Evolutionary conservation across 1,140 invertebrate species (phyloP), one percentile per base, ranked within the genome.

Genomic region (Arion vulgaris): DNA sequence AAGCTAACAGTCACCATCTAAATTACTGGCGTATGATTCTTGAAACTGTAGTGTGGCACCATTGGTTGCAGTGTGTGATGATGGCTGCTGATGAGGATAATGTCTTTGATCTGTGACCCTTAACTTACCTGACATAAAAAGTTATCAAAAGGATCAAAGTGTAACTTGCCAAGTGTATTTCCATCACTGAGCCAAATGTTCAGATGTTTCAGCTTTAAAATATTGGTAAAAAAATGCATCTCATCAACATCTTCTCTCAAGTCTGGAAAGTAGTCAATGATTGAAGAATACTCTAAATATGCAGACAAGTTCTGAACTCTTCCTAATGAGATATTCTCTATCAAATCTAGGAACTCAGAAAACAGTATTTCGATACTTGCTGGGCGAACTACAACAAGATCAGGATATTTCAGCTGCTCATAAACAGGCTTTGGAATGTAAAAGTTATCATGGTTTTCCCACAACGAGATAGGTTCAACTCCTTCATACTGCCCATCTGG

Each of bases 111-210:
- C 53, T 57, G 5, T 19, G 19, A 19, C 53, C 53, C 4, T 57
- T 4, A 41, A 81, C 41, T 51, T 85, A 91, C 90, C 90, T 91
- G 89, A 83, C 90, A 91, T 11, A 91, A 85, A 68, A 91, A 88
- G 77, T 91, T 91, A 81, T 91, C 91, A 87, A 87, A 91, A 36
- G 88, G 88, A 83, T 91, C 91, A 88, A 91, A 91, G 75, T 91
- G 91, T 23, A 89, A 66, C 85, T 89, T 91, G 82, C 91, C 91
- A 7, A 91, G 53, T 32, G 91, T 91, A 68, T 90, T 90, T 9
- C 91, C 91, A 88, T 91, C 90, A 88, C 91, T 91, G 2, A 91
- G 84, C 91, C 91, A 91, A 28, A 91, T 90, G 73, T 91, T 91
- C 7, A 87, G 74, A 79, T 90, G 89, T 41, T 86, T 82, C 66